phyloP scores from a whole-genome alignment of 2,113 vertebrate genomes.

The Mesocricetus auratus region DNA sequence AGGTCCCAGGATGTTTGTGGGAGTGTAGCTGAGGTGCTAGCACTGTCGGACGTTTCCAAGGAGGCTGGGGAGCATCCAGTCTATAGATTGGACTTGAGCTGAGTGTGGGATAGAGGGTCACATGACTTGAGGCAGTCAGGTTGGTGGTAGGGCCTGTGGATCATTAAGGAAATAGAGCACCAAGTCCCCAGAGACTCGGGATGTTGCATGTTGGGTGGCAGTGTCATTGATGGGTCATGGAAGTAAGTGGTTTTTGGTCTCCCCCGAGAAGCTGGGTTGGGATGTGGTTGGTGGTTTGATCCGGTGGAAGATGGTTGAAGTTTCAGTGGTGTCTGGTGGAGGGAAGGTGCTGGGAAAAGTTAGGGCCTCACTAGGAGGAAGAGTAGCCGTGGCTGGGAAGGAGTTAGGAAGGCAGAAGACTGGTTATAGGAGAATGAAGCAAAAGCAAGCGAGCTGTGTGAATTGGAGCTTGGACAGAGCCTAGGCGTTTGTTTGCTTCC shows the following conservation, averaged over 20 bases:
- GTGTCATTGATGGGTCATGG: not conserved
- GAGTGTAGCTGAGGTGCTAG: not conserved
- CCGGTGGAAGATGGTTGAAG: slow-evolving; percentile 43
- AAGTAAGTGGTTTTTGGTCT: not conserved
- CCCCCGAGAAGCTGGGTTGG: not conserved
- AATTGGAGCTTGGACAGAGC: not conserved
- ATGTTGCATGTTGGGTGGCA: not conserved
- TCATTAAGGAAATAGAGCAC: slow-evolving; percentile 32
- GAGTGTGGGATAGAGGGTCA: slow-evolving; percentile 4
- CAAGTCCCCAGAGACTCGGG: not conserved
- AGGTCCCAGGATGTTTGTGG: slow-evolving; percentile 49
- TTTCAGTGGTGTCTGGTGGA: slow-evolving; percentile 49
- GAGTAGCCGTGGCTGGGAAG: not conserved
- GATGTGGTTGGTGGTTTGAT: slow-evolving; percentile 65
- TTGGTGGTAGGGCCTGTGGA: not conserved
- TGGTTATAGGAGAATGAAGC: slow-evolving; percentile 12
- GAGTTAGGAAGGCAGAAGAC: not conserved
- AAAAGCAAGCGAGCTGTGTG: not conserved
- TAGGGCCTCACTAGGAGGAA: not conserved
- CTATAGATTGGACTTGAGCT: slow-evolving; percentile 27
- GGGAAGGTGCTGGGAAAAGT: slow-evolving; percentile 12
- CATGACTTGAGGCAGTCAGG: slow-evolving; percentile 11
- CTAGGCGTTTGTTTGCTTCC: not conserved
- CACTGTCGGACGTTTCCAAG: not conserved
- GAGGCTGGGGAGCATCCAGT: slow-evolving; percentile 35